phyloP scores from a whole-genome alignment of 2,113 vertebrate species.

The Myrmecophaga tridactyla region DNA sequence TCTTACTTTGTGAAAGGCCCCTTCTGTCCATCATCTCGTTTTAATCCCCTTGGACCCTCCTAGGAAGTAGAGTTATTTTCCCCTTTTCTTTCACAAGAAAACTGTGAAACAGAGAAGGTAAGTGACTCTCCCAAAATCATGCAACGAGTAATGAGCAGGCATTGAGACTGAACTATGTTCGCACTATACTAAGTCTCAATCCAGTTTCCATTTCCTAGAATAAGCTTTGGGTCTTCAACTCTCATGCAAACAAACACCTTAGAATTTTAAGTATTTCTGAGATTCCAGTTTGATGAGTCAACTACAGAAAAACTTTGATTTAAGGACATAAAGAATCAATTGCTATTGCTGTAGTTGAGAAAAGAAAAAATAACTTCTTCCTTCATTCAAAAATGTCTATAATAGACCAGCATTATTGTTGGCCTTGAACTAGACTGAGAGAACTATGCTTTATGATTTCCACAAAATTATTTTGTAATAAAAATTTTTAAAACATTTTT shows the following conservation, averaged over 20 bases:
- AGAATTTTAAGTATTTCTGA: not conserved
- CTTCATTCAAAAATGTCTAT: not conserved
- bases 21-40: not conserved
- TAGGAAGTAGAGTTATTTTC: not conserved
- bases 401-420: not conserved
- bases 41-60: not conserved
- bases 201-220: not conserved
- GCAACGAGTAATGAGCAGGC: not conserved
- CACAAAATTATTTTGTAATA: slow-evolving; percentile 40
- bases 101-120: not conserved
- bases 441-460: slow-evolving; percentile 28
- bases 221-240: not conserved
- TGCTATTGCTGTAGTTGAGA: not conserved
- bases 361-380: not conserved
- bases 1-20: not conserved
- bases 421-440: not conserved
- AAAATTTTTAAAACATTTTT: slow-evolving; percentile 10
- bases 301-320: not conserved
- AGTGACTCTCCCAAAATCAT: not conserved
- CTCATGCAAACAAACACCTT: not conserved
- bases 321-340: not conserved
- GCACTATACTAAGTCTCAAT: not conserved
- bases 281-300: not conserved
- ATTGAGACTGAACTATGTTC: not conserved
- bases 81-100: not conserved